phyloP scores from a whole-genome alignment of 1,140 invertebrate genomes.

The Scaptomyza pallida region DNA sequence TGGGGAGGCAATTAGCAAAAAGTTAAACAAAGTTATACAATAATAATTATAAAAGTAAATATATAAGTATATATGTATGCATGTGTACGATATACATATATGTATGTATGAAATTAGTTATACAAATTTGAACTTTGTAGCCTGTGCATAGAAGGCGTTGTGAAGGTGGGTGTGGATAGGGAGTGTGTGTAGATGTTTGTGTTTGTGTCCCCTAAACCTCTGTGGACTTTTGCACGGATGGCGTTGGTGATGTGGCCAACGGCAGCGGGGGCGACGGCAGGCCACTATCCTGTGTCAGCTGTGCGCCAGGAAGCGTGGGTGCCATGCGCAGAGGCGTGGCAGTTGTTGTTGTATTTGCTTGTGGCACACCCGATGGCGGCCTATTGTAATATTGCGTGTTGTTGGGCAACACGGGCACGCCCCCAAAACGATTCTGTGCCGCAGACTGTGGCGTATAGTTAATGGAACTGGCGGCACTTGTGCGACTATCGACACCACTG shows the following conservation, averaged over 20 bases:
- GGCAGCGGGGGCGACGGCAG: constrained; percentile 78
- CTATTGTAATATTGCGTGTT: constrained; percentile 74
- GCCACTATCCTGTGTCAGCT: constrained; percentile 75
- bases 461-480: constrained; percentile 67
- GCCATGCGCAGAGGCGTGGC: constrained; percentile 58
- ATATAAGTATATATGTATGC: no score
- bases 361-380: constrained; percentile 64
- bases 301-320: constrained; percentile 37
- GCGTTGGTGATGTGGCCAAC: constrained; percentile 75
- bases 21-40: constrained; percentile 38
- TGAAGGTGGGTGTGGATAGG: constrained; percentile 25
- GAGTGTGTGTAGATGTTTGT: constrained; percentile 32
- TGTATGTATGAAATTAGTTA: constrained; percentile 52
- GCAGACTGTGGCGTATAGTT: constrained; percentile 72
- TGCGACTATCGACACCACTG: constrained; percentile 77
- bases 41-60: constrained; percentile 25
- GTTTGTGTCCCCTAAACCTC: constrained; percentile 70
- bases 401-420: constrained; percentile 76
- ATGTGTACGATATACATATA: constrained; percentile 4
- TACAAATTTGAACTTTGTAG: constrained; percentile 77
- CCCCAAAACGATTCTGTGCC: constrained; percentile 73
- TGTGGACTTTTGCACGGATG: constrained; percentile 80
- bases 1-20: constrained; percentile 46
- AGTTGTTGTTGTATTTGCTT: constrained; percentile 13
- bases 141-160: constrained; percentile 43